Evolutionary conservation across 2,113 vertebrate species (phyloP), one percentile per base, ranked within the genome.

Genomic region (Phyllopteryx taeniolatus): DNA sequence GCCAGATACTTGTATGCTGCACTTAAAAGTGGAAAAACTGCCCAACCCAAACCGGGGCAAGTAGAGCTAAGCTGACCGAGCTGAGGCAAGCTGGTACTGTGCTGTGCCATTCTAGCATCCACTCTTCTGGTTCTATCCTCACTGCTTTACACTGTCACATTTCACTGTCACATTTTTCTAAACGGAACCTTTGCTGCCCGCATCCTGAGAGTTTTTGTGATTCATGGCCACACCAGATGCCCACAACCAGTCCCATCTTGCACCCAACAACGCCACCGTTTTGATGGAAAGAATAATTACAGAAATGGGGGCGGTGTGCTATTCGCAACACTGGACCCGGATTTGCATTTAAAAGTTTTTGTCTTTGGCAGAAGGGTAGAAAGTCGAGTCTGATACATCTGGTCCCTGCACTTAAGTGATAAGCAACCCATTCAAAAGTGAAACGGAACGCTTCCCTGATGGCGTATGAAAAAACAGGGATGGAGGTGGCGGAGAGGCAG

Each of bases 221-320:
- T 51, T 72, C 19, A 39, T 49, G 43, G 43, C 62, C 59, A 53
- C 79, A 61, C 69, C 67, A 62, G 59, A 35, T 63, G 62, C 15
- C 49, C 49, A 5, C 47, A 15, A 49, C 47, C 47, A 49, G 13
- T 39, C 35, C 79, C 83, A 82, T 82, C 77, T 79, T 79, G 67
- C 63, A 46, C 59, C 56, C n/a, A 60, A 73, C 66, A 35, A 12
- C 67, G 62, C 74, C 77, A 67, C 75, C 75, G 79, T 82, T 80
- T 80, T 78, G 73, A 80, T 12, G 10, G 19, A 5, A 3, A 68
- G 70, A 72, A 76, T 74, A 74, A 83, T 73, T 70, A 35, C 49
- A 68, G 57, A 27, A 33, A 63, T 43, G 68, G 47, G 72, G 67
- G 53, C 49, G 35, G 27, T 43, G 35, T 42, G 63, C 62, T 65